These are phyloP conservation scores for Watsonalla binaria DNA, from an alignment of 2,888 invertebrate species.

Conservation along the genomic window DNA sequence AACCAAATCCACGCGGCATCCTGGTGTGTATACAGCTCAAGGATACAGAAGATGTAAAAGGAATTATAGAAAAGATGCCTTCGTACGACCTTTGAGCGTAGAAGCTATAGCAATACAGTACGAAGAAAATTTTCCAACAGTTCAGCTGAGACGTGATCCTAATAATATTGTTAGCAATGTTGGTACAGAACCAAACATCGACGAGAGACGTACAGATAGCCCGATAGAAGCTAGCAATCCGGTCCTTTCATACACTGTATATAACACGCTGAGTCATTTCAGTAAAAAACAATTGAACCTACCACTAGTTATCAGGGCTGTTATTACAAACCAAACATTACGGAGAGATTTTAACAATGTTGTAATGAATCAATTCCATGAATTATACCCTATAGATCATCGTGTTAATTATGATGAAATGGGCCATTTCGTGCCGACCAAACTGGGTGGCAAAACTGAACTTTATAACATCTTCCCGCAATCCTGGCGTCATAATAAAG, in stretches of 20 bases:
- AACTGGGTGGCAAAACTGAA: not conserved
- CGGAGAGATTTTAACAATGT: not conserved
- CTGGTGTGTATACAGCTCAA: not conserved
- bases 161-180: not conserved
- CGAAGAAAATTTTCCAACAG: not conserved
- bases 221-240: no score
- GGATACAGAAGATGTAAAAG: not conserved
- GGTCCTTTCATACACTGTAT: not conserved
- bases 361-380: not conserved
- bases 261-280: not conserved
- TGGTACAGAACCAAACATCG: not conserved
- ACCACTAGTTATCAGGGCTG: not conserved
- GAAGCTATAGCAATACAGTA: not conserved
- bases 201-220: not conserved
- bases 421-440: not conserved
- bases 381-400: not conserved
- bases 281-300: not conserved
- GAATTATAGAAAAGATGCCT: not conserved
- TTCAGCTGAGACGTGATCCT: not conserved
- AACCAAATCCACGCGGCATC: not conserved
- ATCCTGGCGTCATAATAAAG: not conserved
- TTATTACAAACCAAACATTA: not conserved
- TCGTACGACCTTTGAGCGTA: not conserved
- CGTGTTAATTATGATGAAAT: slow-evolving; percentile 1
- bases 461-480: not conserved